Base-by-base conservation (phyloP, 2,888 invertebrate species). In the Zaprionus bogoriensis region DNA sequence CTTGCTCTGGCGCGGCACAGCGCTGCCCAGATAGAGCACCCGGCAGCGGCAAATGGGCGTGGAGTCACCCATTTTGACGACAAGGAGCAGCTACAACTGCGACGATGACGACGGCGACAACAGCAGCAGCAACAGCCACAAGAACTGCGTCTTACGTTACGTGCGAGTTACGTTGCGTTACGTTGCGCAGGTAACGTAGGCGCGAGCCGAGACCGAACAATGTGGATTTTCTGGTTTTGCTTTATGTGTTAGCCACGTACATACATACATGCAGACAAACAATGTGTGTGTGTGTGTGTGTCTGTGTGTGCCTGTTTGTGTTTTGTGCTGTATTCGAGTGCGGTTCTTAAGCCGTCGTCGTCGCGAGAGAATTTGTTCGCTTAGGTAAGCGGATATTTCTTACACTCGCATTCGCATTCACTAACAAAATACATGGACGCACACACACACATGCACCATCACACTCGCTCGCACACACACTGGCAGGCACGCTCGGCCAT, bases 1-100 rank as follows among this genome's bases (percentile, higher is more conserved):
- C 91, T 99, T 99, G 89, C 98, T 98, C 90, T 98, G 97, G 89
- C 98, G 97, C 25, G 99, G 98, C 85, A 99, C 98, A 20, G 98
- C 96, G 82, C 97, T 97, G 79, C 99, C 99, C 86, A 99, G 93
- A 91, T 99, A 99, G 61, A 99, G 94, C 53, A 99, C 99, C 71
- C 98, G 95, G 92, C 98, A 99, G 86, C 98, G 95, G 92, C 99
- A 98, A 89, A 98, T 98, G 89, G 98, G 98, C 87, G 97, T 98
- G 87, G 97, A 96, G 90, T 95, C 95, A 57, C 93, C 92, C 91
- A 93, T 94, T 67, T 62, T 83, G 14, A 44, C 12, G 25, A 27
- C 46, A 48, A 42, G 55, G 41, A 50, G 41, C n/a, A 32, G 22
- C 38, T 12, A 22, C 41, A 22, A 12, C 4, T 12, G 22, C 39